Conservation (phyloP, 2,797 vertebrate genomes). For the Malurus leucopterus region DNA sequence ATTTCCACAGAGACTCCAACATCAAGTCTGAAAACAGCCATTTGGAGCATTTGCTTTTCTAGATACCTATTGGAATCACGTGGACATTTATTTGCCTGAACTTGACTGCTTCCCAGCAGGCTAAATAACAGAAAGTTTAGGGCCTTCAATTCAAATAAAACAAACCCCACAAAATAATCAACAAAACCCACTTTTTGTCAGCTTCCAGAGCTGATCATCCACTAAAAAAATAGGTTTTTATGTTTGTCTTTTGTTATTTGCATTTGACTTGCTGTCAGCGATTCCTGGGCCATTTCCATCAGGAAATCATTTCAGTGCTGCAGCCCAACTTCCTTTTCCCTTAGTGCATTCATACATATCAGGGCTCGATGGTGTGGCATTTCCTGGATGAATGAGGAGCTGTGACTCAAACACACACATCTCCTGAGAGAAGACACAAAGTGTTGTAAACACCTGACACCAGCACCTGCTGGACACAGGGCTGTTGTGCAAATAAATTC, state of each 20-base stretch:
- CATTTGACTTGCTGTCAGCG: background rate
- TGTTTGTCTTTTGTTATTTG: background rate
- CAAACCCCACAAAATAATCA: background rate
- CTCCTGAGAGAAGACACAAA: background rate
- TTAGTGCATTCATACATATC: accelerated
- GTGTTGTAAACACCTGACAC: background rate
- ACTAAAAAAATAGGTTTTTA: background rate
- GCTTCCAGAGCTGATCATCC: background rate
- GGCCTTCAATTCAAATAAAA: background rate
- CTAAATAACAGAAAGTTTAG: background rate
- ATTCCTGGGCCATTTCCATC: background rate
- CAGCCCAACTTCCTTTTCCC: background rate
- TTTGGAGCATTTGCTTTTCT: background rate
- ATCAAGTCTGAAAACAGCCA: background rate
- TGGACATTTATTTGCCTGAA: background rate
- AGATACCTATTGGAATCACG: background rate
- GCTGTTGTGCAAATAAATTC: background rate
- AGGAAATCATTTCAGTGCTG: background rate
- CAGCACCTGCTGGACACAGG: accelerated
- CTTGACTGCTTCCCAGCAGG: background rate
- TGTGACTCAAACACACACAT: background rate
- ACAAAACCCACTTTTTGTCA: background rate
- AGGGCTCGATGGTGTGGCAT: background rate
- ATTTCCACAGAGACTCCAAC: background rate
- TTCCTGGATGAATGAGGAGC: background rate